These are phyloP conservation scores for Microcebus tavaratra DNA, from an alignment of 2,113 vertebrate species.

Conservation along the genomic window DNA sequence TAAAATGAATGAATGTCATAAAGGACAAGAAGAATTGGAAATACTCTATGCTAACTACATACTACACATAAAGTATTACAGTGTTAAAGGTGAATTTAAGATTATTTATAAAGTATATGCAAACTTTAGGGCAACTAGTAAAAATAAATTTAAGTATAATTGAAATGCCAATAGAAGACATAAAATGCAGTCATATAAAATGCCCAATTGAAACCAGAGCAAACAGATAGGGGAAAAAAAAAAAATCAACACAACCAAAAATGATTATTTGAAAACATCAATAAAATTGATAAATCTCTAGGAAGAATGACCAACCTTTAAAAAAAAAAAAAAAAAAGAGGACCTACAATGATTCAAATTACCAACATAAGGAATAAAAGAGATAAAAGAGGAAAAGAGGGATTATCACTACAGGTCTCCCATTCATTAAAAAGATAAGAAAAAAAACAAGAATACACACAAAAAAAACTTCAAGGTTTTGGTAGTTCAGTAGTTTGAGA, in stretches of 20 bases:
- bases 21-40: not conserved
- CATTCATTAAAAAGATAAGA: not conserved
- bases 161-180: not conserved
- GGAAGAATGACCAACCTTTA: not conserved
- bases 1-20: not conserved
- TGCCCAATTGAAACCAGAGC: not conserved
- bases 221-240: not conserved
- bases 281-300: not conserved
- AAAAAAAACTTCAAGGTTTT: not conserved
- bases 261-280: not conserved
- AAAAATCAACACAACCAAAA: not conserved
- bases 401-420: not conserved
- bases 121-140: not conserved
- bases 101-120: not conserved
- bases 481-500: not conserved
- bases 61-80: not conserved
- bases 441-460: not conserved
- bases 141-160: not conserved
- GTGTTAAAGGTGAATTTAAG: not conserved
- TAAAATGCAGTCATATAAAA: not conserved
- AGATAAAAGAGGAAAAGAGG: not conserved
- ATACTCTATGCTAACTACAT: not conserved
- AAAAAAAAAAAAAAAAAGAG: not conserved
- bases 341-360: not conserved
- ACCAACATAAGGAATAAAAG: not conserved